Evolutionary conservation across 1,140 invertebrate species (phyloP), one percentile per base, ranked within the genome.

Genomic region (Harpegnathos saltator): DNA sequence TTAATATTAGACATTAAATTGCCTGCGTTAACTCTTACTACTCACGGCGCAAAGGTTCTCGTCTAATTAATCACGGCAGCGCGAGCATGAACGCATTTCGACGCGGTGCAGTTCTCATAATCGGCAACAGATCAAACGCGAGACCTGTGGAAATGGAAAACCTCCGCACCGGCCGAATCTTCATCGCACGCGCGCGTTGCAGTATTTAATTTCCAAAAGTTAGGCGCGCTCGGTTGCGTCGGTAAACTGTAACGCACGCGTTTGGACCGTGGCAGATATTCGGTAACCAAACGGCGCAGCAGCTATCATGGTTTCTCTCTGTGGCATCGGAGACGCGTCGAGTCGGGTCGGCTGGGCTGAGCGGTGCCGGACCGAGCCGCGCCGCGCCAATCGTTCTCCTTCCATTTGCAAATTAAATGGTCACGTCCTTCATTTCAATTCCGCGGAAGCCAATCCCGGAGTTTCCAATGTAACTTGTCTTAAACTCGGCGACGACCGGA

Each of bases 361-460:
- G 62, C 15, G 61, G 29, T 3, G 56, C 24, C n/a, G 81, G 54
- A 24, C 11, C 38, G 33, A 54, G 52, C 29, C n/a, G 50, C 56
- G 38, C 12, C 59, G 9, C 15, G 62, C 15, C 66, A 58, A 44
- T 84, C 72, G 65, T 73, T 84, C 65, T 74, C 81, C 59, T 83
- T 89, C 87, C 87, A 90, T 90, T 90, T 90, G 89, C 89, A 90
- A 87, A 90, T 89, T 86, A 88, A 90, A 89, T 54, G 85, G 80
- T 80, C 68, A 68, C 84, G 80, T 83, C 22, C 82, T 88, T 91
- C 88, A 88, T 89, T 90, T 90, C 81, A 85, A 87, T 90, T 71
- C 69, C 65, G 63, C 74, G 54, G 71, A 58, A 90, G 74, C 80
- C 85, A 86, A 91, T 90, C 75, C 77, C 78, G 63, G 56, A 69